These are phyloP conservation scores for Anguilla rostrata DNA, from an alignment of 2,113 vertebrate species.

Conservation along the genomic window DNA sequence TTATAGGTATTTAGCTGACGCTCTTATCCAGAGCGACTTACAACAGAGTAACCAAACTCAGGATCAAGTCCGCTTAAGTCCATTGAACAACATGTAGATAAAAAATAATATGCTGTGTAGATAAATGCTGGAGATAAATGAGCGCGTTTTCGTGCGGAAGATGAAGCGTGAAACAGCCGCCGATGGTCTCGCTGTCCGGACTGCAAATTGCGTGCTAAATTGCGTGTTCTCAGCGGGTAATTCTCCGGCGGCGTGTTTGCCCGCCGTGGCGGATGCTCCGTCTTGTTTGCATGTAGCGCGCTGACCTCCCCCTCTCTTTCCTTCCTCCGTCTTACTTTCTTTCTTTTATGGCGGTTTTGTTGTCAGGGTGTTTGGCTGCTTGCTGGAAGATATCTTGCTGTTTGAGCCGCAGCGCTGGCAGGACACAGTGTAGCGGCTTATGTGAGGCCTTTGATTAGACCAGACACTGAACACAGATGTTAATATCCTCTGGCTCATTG, in stretches of 20 bases:
- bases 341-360: not conserved
- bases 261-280: not conserved
- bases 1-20: no score
- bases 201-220: not conserved
- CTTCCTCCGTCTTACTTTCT: not conserved
- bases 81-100: no score
- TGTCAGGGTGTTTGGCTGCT: not conserved
- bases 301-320: not conserved
- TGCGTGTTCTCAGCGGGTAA: not conserved
- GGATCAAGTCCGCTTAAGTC: no score
- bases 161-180: not conserved
- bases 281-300: not conserved
- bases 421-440: not conserved
- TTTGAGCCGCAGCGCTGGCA: conserved; percentile 11
- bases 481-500: conserved; percentile 18
- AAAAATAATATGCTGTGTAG: no score
- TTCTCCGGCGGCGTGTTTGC: not conserved
- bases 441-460: conserved; percentile 6
- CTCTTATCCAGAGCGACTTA: no score
- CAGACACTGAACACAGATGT: conserved; percentile 24
- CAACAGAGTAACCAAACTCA: no score
- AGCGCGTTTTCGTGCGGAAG: not conserved
- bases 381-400: conserved; percentile 17
- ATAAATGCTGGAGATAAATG: not conserved
- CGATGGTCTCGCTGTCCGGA: not conserved